Percentiles rank a stretch among this genome's conserved stretches.
phyloP scores from a whole-genome alignment of 2,888 invertebrate species.

The Ichneumoninae sp. region DNA sequence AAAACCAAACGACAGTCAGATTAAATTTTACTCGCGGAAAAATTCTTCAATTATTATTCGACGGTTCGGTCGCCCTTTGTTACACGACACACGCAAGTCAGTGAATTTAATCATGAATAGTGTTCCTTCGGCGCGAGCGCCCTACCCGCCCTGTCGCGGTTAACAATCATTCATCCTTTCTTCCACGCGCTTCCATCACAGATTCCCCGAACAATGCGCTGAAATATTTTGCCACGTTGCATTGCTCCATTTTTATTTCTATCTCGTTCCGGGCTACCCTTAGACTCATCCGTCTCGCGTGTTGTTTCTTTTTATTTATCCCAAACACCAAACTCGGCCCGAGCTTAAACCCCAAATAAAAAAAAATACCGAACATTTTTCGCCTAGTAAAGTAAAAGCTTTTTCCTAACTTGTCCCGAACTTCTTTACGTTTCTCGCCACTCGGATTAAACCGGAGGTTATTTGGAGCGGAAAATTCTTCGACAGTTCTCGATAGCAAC shows the following conservation, averaged over 20 bases:
- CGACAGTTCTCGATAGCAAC: background rate
- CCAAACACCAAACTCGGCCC: background rate
- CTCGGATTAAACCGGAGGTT: background rate
- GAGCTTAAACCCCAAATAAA: background rate
- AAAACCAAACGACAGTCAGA: background rate
- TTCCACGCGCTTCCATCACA: background rate
- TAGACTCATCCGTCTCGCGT: background rate
- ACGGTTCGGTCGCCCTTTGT: background rate
- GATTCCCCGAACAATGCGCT: background rate
- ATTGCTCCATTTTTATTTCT: constrained; percentile 12
- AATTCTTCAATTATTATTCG: constrained; percentile 16
- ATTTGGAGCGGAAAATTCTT: background rate
- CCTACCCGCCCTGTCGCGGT: background rate
- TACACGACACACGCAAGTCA: constrained; percentile 9
- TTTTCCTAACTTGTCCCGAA: background rate
- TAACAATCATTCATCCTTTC: constrained; percentile 7
- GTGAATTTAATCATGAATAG: constrained; percentile 60
- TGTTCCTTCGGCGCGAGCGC: constrained; percentile 29
- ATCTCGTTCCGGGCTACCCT: background rate
- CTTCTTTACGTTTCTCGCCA: background rate
- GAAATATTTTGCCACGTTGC: constrained; percentile 36
- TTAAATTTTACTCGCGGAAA: constrained; percentile 4
- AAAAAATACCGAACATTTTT: background rate
- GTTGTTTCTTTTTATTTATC: background rate
- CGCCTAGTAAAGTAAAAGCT: background rate